A percentile compares a stretch with the other conserved stretches of the same genome.
These are phyloP conservation scores for Tiliacea aurago DNA, from an alignment of 2,888 invertebrate genomes.

Conservation along the genomic window DNA sequence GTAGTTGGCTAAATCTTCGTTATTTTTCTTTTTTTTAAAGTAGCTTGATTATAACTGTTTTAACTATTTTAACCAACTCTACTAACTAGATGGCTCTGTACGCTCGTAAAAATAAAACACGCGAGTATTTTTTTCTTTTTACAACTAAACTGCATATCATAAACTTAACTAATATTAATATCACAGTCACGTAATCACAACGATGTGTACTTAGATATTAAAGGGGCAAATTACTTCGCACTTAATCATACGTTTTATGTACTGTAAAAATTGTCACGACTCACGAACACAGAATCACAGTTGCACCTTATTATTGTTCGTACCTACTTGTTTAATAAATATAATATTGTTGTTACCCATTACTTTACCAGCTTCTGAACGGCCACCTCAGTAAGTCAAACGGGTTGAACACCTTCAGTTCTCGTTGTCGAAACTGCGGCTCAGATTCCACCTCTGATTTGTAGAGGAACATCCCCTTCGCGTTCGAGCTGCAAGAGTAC, in stretches of 20 bases:
- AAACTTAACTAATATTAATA: conserved; percentile 66
- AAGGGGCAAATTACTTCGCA: conserved; percentile 7
- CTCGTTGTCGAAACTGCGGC: conserved; percentile 41
- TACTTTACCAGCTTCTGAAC: conserved; percentile 17
- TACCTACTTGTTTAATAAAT: not conserved
- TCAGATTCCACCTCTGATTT: conserved; percentile 67
- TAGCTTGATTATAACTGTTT: too few relatives aligned
- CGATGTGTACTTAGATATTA: conserved; percentile 21
- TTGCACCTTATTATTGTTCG: conserved; percentile 9
- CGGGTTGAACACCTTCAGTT: conserved; percentile 72
- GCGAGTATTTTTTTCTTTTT: conserved; percentile 39
- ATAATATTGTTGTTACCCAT: not conserved
- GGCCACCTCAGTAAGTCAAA: conserved; percentile 69
- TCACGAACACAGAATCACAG: conserved; percentile 25
- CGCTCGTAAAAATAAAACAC: conserved; percentile 39
- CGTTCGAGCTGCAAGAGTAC: conserved; percentile 71
- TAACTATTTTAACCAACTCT: too few relatives aligned
- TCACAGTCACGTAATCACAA: conserved; percentile 71
- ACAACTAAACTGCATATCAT: conserved; percentile 42
- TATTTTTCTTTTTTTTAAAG: too few relatives aligned
- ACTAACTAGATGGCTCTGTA: conserved; percentile 45
- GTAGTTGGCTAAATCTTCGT: too few relatives aligned
- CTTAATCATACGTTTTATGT: not conserved
- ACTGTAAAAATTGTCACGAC: conserved; percentile 14
- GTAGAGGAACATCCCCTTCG: conserved; percentile 79